phyloP scores from a whole-genome alignment of 2,113 vertebrate genomes.

The Cololabis saira region DNA sequence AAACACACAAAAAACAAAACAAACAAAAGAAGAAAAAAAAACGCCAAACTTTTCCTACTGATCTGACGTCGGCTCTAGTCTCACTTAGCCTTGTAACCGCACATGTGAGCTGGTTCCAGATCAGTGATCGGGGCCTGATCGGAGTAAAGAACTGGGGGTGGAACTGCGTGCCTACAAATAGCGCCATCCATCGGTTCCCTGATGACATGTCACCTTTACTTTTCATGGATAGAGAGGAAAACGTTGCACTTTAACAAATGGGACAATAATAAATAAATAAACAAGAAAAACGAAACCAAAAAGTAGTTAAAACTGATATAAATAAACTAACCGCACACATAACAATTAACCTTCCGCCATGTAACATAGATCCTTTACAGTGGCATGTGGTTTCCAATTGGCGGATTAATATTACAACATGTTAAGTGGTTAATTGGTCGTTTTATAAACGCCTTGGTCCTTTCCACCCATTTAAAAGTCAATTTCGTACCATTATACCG shows the following conservation, averaged over 20 bases:
- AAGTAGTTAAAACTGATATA: no score
- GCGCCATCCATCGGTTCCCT: constrained; percentile 44
- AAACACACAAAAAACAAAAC: no score
- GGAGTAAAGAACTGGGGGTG: background rate
- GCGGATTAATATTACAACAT: no score
- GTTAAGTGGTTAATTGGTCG: no score
- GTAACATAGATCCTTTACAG: constrained; percentile 29
- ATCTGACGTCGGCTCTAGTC: constrained; percentile 35
- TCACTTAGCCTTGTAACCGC: background rate
- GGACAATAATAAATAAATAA: no score
- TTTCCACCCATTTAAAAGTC: no score
- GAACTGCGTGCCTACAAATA: constrained; percentile 1
- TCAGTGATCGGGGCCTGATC: constrained; percentile 35
- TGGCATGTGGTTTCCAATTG: no score
- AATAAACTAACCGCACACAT: background rate
- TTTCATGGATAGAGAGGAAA: constrained; percentile 20
- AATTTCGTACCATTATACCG: no score
- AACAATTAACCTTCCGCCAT: constrained; percentile 6
- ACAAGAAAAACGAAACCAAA: no score
- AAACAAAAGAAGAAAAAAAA: no score
- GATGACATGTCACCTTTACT: background rate
- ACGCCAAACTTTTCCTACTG: constrained; percentile 5
- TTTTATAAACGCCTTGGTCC: no score
- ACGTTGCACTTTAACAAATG: background rate
- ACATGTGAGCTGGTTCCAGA: constrained; percentile 26